Evolutionary conservation across 2,113 vertebrate genomes (phyloP), one percentile per base, ranked within the genome.

Genomic region (Callaeas wilsoni): DNA sequence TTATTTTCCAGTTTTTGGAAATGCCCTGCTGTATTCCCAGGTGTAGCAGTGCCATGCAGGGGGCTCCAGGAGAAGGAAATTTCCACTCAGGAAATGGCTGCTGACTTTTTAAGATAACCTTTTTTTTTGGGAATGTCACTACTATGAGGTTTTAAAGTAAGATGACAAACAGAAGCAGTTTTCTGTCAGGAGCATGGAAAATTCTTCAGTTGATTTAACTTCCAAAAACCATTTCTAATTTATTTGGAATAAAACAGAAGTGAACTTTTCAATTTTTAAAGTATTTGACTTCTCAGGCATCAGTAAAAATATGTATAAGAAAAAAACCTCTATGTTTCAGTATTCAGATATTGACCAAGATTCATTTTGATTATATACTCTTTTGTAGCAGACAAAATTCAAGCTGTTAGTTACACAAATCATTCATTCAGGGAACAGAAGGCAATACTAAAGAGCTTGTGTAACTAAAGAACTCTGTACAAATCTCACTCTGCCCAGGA

Each of bases 381-480:
- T 46, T 84, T 64, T 84, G 47, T 60, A 81, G 16, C 44, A 92
- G 79, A 81, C 44, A 81, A 46, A 90, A 89, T 68, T 83, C 79
- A 79, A 39, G 21, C 52, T 78, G 60, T 71, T 92, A 67, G 69
- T 92, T 91, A 63, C 86, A 91, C 37, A 87, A 47, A 62, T 69
- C 84, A 46, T 88, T 84, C 56, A 26, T 70, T 86, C 75, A 50
- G 81, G 93, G 70, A 94, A 57, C 74, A 90, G 85, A 91, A 91
- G 55, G 64, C 47, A 67, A 23, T 82, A 64, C 20, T 63, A 77
- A 93, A 84, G 90, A 84, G 49, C 47, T 91, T 62, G n/a, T 91
- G 60, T 87, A 73, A 71, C 73, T 89, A 18, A 60, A 67, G 52
- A 90, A 47, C 62, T 75, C 7, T 0, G 37, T 39, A 39, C 64